phyloP scores from a whole-genome alignment of 2,888 invertebrate genomes.

The Autographa gamma region DNA sequence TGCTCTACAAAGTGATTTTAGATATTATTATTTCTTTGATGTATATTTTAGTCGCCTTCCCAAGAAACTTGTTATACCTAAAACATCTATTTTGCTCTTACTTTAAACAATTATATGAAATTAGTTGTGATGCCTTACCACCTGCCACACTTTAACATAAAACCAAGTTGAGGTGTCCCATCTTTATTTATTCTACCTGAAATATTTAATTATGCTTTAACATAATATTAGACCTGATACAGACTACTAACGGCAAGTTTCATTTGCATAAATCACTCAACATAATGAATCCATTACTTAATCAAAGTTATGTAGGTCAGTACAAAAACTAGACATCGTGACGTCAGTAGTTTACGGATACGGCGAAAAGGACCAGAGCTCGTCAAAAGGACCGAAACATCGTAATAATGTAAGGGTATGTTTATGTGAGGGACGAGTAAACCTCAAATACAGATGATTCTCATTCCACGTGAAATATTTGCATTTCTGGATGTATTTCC shows the following conservation, averaged over 20 bases:
- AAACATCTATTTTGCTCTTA: not conserved
- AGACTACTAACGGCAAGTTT: not conserved
- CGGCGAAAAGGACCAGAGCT: constrained; percentile 18
- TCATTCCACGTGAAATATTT: constrained; percentile 10
- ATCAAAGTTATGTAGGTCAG: constrained; percentile 4
- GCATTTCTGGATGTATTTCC: constrained; percentile 32
- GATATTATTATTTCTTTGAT: not conserved
- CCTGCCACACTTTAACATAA: too few relatives aligned
- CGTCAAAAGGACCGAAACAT: constrained; percentile 41
- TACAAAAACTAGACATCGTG: constrained; percentile 17
- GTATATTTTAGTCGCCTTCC: not conserved
- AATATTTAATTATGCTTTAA: too few relatives aligned
- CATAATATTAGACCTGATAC: too few relatives aligned
- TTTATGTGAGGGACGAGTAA: constrained; percentile 35
- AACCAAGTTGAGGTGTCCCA: too few relatives aligned
- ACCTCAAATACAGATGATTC: constrained; percentile 27
- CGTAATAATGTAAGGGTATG: constrained; percentile 30
- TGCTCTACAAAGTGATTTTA: constrained; percentile 10
- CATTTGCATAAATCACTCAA: not conserved
- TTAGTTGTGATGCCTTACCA: not conserved
- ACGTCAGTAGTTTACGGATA: constrained; percentile 34
- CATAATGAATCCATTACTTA: not conserved
- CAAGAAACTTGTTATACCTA: not conserved
- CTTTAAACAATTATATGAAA: not conserved
- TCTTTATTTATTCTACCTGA: too few relatives aligned